A percentile compares a stretch with the other conserved stretches of the same genome.
phyloP scores from a whole-genome alignment of 2,797 vertebrate genomes.

The Premnoplex brunnescens region DNA sequence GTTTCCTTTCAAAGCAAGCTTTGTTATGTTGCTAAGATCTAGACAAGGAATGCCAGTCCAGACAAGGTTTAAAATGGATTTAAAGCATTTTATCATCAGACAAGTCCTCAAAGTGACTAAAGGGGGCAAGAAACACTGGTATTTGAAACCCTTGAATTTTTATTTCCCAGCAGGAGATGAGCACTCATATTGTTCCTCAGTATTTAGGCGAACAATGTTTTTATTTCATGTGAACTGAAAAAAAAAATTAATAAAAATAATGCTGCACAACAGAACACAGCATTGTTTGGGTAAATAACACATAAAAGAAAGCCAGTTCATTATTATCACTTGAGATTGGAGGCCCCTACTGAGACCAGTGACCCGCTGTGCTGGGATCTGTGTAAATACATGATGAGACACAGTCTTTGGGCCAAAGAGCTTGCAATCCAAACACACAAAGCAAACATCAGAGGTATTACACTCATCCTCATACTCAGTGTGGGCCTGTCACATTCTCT shows the following conservation, averaged over 20 bases:
- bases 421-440: conserved; percentile 44
- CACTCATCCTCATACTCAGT: not conserved
- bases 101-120: conserved; percentile 34
- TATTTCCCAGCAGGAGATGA: conserved; percentile 46
- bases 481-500: not conserved
- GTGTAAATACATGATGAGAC: conserved; percentile 44
- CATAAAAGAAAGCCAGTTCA: conserved; percentile 36
- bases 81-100: conserved; percentile 54
- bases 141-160: conserved; percentile 51
- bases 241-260: conserved; percentile 34
- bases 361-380: conserved; percentile 30
- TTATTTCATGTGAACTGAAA: conserved; percentile 20
- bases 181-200: not conserved
- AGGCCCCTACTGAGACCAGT: conserved; percentile 6
- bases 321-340: conserved; percentile 50
- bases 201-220: conserved; percentile 31
- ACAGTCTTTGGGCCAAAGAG: conserved; percentile 40
- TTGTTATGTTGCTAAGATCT: conserved; percentile 64
- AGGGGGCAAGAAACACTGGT: conserved; percentile 28
- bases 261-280: not conserved
- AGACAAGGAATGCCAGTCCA: conserved; percentile 15
- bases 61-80: conserved; percentile 58
- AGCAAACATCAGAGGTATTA: conserved; percentile 44
- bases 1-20: conserved; percentile 38
- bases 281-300: conserved; percentile 46